Conservation (phyloP, 2,113 vertebrate species). For the Xiphias gladius region DNA sequence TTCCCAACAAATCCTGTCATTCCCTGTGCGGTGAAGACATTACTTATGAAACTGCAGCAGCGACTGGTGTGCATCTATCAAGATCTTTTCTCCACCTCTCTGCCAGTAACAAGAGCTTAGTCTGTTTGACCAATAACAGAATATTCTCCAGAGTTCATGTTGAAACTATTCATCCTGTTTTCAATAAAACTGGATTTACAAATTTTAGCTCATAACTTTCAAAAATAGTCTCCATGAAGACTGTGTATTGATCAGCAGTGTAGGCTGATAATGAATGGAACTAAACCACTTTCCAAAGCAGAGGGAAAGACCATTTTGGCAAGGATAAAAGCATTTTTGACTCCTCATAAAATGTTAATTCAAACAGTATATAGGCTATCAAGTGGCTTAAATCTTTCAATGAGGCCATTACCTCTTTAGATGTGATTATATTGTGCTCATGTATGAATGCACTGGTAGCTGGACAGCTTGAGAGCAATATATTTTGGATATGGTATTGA, state of each 20-base stretch:
- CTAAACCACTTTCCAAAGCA: background rate
- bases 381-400: slow-evolving; percentile 23
- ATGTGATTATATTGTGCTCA: slow-evolving; percentile 8
- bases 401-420: slow-evolving; percentile 7
- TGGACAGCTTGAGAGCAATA: slow-evolving; percentile 26
- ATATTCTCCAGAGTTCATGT: slow-evolving; percentile 17
- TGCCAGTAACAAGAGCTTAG: slow-evolving; percentile 39
- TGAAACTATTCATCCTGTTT: slow-evolving; percentile 28
- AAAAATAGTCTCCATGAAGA: background rate
- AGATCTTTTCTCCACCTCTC: background rate
- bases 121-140: slow-evolving; percentile 32
- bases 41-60: slow-evolving; percentile 12
- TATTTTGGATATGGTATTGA: slow-evolving; percentile 21
- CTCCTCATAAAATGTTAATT: background rate
- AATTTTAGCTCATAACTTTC: background rate
- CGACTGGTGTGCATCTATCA: slow-evolving; percentile 1
- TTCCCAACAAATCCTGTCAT: slow-evolving; percentile 36
- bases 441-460: slow-evolving; percentile 24
- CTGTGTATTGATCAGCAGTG: background rate
- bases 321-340: slow-evolving; percentile 10
- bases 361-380: slow-evolving; percentile 13
- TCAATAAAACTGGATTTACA: slow-evolving; percentile 17
- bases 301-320: background rate
- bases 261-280: background rate
- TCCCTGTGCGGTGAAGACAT: background rate